A percentile compares a stretch with the other conserved stretches of the same genome.
phyloP scores from a whole-genome alignment of 2,113 vertebrate species.

The Platysternon megacephalum region DNA sequence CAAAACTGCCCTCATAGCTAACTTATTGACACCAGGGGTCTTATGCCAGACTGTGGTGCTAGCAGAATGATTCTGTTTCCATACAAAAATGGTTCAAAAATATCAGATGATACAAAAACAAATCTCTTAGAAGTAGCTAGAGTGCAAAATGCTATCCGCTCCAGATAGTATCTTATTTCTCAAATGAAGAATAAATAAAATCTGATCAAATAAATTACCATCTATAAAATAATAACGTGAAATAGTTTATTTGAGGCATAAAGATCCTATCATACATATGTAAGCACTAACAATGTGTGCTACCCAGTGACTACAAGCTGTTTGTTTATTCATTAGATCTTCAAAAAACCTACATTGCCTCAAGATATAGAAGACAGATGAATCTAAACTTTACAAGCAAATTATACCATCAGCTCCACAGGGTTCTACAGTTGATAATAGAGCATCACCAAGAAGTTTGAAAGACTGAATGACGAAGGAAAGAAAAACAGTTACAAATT shows the following conservation, averaged over 20 bases:
- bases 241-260: background rate
- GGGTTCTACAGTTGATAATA: background rate
- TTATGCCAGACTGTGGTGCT: background rate
- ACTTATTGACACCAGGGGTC: background rate
- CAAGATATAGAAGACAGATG: background rate
- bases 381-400: background rate
- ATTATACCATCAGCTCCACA: conserved; percentile 6
- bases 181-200: background rate
- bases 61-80: background rate
- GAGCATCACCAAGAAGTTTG: background rate
- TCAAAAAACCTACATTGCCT: background rate
- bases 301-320: background rate
- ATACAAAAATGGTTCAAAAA: background rate
- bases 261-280: background rate
- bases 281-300: background rate
- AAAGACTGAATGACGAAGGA: background rate
- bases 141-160: background rate
- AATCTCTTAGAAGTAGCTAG: background rate
- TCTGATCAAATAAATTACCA: background rate
- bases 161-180: background rate
- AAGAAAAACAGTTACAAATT: background rate
- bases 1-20: background rate
- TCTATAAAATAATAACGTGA: background rate
- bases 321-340: conserved; percentile 16
- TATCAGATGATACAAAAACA: background rate